Conservation (phyloP, 2,888 invertebrate genomes). For the Amblyjoppa proteus region DNA sequence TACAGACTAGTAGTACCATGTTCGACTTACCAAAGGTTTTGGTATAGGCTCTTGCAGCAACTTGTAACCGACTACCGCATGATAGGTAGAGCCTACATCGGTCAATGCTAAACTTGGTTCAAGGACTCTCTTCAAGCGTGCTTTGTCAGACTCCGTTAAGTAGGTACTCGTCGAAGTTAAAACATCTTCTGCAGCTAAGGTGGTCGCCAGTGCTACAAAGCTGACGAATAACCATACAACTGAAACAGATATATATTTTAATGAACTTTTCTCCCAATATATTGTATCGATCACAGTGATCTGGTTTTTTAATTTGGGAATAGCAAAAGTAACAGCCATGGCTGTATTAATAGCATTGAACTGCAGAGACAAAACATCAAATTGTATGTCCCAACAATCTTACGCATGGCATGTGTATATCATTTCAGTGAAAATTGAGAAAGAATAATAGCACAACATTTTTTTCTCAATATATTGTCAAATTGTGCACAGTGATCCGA, state of each 20-base stretch:
- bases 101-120: slow-evolving; percentile 81
- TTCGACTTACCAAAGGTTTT: slow-evolving; percentile 85
- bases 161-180: slow-evolving; percentile 81
- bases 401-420: no score
- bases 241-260: slow-evolving; percentile 57
- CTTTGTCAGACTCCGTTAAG: slow-evolving; percentile 79
- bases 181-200: slow-evolving; percentile 70
- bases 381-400: no score
- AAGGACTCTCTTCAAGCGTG: slow-evolving; percentile 79
- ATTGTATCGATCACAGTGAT: no score
- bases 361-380: no score
- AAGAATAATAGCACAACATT: no score
- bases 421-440: no score
- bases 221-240: slow-evolving; percentile 70
- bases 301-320: no score
- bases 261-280: neutral
- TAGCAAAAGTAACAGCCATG: no score
- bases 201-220: slow-evolving; percentile 54
- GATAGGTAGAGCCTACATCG: slow-evolving; percentile 90
- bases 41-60: slow-evolving; percentile 88
- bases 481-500: no score
- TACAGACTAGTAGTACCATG: no score
- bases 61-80: slow-evolving; percentile 91
- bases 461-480: no score
- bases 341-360: no score